A percentile compares a stretch with the other conserved stretches of the same genome.
Conservation (phyloP, 2,888 invertebrate genomes). For the Stenodema calcarata region DNA sequence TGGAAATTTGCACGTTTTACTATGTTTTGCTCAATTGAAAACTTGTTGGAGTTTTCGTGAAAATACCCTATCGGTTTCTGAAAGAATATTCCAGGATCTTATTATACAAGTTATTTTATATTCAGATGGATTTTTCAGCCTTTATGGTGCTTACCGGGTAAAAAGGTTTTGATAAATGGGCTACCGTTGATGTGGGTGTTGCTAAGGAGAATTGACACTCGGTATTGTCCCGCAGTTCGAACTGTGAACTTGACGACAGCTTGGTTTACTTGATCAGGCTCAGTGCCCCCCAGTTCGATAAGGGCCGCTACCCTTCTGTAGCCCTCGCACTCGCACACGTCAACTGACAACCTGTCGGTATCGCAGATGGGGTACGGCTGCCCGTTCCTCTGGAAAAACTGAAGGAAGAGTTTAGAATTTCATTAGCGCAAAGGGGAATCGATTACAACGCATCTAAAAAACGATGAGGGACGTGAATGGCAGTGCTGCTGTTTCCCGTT, state of each 20-base stretch:
- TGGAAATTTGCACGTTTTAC: too few relatives aligned
- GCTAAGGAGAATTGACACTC: slow-evolving; percentile 83
- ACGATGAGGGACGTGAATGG: too few relatives aligned
- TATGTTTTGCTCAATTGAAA: too few relatives aligned
- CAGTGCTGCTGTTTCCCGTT: too few relatives aligned
- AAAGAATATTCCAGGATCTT: too few relatives aligned
- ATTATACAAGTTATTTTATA: too few relatives aligned
- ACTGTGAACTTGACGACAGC: slow-evolving; percentile 92
- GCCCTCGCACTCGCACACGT: slow-evolving; percentile 80
- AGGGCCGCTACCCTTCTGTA: slow-evolving; percentile 72
- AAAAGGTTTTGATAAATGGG: slow-evolving; percentile 83
- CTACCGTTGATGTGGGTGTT: slow-evolving; percentile 83
- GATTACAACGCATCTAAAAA: too few relatives aligned
- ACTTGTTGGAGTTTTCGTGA: too few relatives aligned
- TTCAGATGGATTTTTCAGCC: too few relatives aligned
- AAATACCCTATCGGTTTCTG: too few relatives aligned
- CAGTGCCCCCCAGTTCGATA: slow-evolving; percentile 84
- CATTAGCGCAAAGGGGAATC: too few relatives aligned
- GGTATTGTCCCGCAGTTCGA: slow-evolving; percentile 87
- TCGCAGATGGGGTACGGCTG: slow-evolving; percentile 94
- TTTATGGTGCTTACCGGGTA: slow-evolving; percentile 67
- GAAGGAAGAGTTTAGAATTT: slow-evolving; percentile 55
- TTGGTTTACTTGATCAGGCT: slow-evolving; percentile 83
- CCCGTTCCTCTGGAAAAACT: slow-evolving; percentile 91
- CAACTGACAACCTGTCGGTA: slow-evolving; percentile 86